Evolutionary conservation across 2,113 vertebrate species (phyloP).

Genomic region (Lontra canadensis): DNA sequence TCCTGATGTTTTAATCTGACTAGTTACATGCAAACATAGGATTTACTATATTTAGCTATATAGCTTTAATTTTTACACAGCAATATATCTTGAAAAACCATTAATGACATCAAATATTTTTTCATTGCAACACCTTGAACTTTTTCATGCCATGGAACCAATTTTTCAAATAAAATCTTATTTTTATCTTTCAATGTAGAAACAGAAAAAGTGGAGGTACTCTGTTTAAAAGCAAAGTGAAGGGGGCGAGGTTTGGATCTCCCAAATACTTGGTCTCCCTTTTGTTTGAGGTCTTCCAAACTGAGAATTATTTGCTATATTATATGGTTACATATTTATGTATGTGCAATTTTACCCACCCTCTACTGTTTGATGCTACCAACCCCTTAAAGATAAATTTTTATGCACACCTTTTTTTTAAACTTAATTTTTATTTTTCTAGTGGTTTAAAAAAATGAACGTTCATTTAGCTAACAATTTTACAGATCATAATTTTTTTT

Average conservation of each 20-base stretch:
- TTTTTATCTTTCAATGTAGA: background rate
- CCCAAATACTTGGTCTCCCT: background rate
- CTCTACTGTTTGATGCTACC: background rate
- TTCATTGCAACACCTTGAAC: background rate
- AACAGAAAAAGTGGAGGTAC: background rate
- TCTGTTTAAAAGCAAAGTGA: background rate
- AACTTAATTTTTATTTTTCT: no score
- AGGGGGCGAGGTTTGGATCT: background rate
- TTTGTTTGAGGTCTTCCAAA: background rate
- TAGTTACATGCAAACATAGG: background rate
- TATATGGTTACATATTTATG: background rate
- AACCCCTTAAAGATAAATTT: background rate
- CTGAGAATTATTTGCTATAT: background rate
- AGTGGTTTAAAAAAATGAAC: no score
- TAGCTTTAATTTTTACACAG: background rate
- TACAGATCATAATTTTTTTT: no score
- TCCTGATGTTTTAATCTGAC: background rate
- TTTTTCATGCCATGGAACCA: background rate
- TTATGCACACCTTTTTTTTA: background rate
- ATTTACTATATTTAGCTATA: background rate
- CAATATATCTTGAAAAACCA: background rate
- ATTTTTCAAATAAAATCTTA: background rate
- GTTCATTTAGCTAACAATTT: no score
- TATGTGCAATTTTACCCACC: background rate
- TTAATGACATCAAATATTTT: background rate